These are phyloP conservation scores for Panthera tigris DNA, from an alignment of 2,113 vertebrate genomes.

Conservation along the genomic window DNA sequence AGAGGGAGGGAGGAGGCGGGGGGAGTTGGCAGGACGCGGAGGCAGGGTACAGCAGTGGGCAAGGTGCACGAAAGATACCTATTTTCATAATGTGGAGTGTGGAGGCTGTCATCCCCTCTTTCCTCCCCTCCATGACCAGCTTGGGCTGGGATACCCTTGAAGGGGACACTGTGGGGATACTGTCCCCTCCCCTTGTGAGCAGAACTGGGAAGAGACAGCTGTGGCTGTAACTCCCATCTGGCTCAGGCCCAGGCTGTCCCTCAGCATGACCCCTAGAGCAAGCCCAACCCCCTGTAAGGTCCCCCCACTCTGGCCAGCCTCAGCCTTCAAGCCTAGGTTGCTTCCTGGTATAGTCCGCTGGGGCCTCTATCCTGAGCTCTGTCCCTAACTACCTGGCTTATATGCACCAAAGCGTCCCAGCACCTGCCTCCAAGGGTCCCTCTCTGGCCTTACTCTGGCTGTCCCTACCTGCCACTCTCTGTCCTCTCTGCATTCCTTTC, in stretches of 20 bases:
- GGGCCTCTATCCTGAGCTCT: not conserved
- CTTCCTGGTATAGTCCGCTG: constrained; percentile 54
- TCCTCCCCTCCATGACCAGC: not conserved
- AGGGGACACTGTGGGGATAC: too few relatives aligned
- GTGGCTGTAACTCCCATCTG: not conserved
- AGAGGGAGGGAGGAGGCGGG: not conserved
- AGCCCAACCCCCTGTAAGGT: not conserved
- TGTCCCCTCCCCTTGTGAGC: not conserved
- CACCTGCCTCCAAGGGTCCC: not conserved
- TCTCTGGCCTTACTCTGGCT: not conserved
- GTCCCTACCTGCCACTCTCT: not conserved
- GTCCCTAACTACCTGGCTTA: not conserved
- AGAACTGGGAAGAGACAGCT: not conserved
- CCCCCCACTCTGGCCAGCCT: not conserved
- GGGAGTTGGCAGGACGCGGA: not conserved
- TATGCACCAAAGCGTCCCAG: not conserved
- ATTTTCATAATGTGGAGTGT: too few relatives aligned
- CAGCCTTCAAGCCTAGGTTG: constrained; percentile 51
- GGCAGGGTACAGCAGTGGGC: not conserved
- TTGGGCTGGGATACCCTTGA: not conserved
- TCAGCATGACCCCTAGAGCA: not conserved
- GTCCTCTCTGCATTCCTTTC: not conserved
- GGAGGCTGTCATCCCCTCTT: too few relatives aligned
- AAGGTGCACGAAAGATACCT: not conserved
- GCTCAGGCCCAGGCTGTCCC: not conserved